Base-by-base conservation (phyloP, 2,797 vertebrate genomes). In the Antennarius maculatus region DNA sequence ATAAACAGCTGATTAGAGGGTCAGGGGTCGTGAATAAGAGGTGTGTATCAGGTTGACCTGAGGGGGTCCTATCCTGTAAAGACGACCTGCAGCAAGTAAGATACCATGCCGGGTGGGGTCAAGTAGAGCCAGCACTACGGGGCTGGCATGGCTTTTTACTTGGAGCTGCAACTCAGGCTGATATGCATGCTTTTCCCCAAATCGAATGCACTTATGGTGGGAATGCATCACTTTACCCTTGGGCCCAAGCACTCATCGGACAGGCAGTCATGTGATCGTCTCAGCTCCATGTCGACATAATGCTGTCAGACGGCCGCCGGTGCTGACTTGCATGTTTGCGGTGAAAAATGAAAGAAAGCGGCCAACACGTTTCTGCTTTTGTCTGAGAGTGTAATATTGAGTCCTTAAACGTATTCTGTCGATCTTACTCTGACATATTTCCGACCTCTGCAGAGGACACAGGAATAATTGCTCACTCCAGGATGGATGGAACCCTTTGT, bases 371-470 rank as follows among this genome's bases (percentile, higher is more conserved):
- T 70, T 46, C 34, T 34, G 28, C 31, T 42, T 28, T 46, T 51
- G 53, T 41, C 46, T 70, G 75, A 7, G 16, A 16, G 60, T 61
- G 15, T 28, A 5, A 14, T 43, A 65, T 69, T 8, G 41, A 71
- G 66, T 65, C 64, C 45, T 76, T 10, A 53, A 62, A 56, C 54
- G 27, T 9, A 27, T 14, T 14, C 18, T 46, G 65, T 66, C 58
- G 76, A 81, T 82, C 64, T 17, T 28, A 51, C 65, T 18, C 69
- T 57, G 72, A 80, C 58, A 71, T 74, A 78, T 68, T 54, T 81
- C 15, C 71, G 70, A 86, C 76, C 76, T 53, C 61, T 27, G 65
- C 3, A 50, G 77, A 85, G 80, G 78, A 88, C 79, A 49, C n/a
- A 0, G 43, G 47, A 66, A 53, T 78, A 80, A 83, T 66, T 57